Conservation (phyloP, 1,140 invertebrate species). For the Bradynema listronoti region DNA sequence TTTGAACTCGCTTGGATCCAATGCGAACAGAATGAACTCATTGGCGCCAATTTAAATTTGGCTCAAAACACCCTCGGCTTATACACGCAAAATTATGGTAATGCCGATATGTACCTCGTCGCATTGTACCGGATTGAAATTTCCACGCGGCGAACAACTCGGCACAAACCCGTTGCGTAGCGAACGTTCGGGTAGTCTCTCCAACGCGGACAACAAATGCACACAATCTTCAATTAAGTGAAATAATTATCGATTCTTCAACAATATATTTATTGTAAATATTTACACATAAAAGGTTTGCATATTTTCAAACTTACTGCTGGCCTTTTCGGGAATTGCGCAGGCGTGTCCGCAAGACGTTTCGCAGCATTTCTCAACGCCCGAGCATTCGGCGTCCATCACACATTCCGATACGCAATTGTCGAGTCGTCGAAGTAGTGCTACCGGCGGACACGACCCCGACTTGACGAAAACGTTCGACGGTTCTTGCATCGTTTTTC, state of each 20-base stretch:
- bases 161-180: constrained; percentile 43
- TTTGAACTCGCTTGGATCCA: too few relatives aligned
- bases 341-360: constrained; percentile 34
- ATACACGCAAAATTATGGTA: constrained; percentile 24
- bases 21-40: too few relatives aligned
- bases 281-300: not conserved
- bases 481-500: too few relatives aligned
- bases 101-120: constrained; percentile 19
- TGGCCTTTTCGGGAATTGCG: constrained; percentile 31
- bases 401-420: constrained; percentile 27
- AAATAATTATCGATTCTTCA: constrained; percentile 6
- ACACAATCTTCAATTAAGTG: constrained; percentile 36
- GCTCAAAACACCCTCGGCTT: too few relatives aligned
- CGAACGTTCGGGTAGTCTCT: constrained; percentile 31
- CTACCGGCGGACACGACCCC: constrained; percentile 9
- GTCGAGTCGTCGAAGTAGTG: not conserved
- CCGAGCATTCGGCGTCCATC: constrained; percentile 32
- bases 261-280: not conserved
- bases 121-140: constrained; percentile 40
- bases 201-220: constrained; percentile 38
- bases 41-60: too few relatives aligned
- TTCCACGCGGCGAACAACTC: constrained; percentile 21
- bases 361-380: constrained; percentile 37
- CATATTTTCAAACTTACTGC: constrained; percentile 16
- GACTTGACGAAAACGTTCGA: too few relatives aligned